phyloP scores from a whole-genome alignment of 2,888 invertebrate species.

The Lapara coniferarum region DNA sequence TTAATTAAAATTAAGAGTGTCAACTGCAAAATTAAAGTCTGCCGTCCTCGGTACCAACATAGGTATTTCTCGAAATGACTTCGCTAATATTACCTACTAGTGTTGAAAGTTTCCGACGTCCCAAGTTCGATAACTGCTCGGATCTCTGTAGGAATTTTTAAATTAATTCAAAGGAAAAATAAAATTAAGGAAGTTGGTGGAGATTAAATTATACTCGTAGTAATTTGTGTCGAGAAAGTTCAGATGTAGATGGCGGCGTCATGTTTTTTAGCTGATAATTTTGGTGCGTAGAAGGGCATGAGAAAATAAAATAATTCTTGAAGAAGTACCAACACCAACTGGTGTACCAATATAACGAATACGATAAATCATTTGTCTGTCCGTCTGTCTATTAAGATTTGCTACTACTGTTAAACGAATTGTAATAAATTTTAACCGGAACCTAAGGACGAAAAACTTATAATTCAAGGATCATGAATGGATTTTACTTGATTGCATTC shows the following conservation, averaged over 20 bases:
- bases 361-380: too few relatives aligned
- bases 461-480: too few relatives aligned
- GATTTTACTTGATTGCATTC: too few relatives aligned
- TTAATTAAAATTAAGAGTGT: constrained; percentile 21
- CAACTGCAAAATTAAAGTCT: constrained; percentile 26
- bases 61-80: constrained; percentile 67
- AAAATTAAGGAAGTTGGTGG: constrained; percentile 76
- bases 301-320: constrained; percentile 30
- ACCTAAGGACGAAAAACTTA: too few relatives aligned
- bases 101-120: constrained; percentile 71
- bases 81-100: constrained; percentile 74
- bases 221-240: constrained; percentile 76
- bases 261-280: constrained; percentile 43
- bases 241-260: constrained; percentile 61
- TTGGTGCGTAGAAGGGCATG: constrained; percentile 29
- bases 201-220: constrained; percentile 76
- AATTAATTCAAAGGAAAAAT: constrained; percentile 81
- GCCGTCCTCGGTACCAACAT: constrained; percentile 43
- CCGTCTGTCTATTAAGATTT: background rate
- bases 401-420: too few relatives aligned
- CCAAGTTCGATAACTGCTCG: constrained; percentile 75
- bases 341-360: background rate
- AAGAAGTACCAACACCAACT: background rate
- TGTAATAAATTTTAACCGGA: too few relatives aligned
- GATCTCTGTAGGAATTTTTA: constrained; percentile 77